Evolutionary conservation across 2,113 vertebrate species (phyloP), one percentile per base, ranked within the genome.

Genomic region (Antennarius striatus): DNA sequence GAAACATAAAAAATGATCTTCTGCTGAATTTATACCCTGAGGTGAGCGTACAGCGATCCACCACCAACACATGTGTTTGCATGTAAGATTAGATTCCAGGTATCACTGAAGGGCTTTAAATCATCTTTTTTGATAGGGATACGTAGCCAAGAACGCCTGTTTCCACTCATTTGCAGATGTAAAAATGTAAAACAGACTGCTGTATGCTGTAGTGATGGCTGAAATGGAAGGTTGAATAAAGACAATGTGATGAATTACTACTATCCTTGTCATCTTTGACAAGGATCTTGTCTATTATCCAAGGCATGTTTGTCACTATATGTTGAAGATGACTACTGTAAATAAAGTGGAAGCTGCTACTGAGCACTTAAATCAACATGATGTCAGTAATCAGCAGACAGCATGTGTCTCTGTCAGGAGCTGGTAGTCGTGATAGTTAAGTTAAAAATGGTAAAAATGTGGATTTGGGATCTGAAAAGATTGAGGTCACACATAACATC

Each of bases 131-230:
- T 36, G 32, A 36, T 36, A 4, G 32, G 7, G 2, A 36, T 36
- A 36, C 2, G 7, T 36, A 55, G 39, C 63, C 16, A 51, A 28
- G 32, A 36, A 63, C 73, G 66, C 75, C 71, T 73, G 68, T 58
- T 28, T 43, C 49, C 51, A 59, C 39, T 78, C 62, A 50, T 50
- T 64, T 12, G 67, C 15, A 54, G 0, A 28, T 40, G 13, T 55
- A 63, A 13, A 61, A 52, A 70, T 30, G 36, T 9, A 32, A 15
- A 56, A 12, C 28, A 59, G 32, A 36, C 4, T 36, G 28, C 15
- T 32, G 13, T 15, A 56, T 14, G 17, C 29, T 60, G 42, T 40
- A 56, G 29, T 50, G 10, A 70, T 70, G 68, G 45, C 47, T 65
- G 29, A 47, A 29, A 57, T 49, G 8, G 8, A 43, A 56, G 6